Conservation (phyloP, 53 echinoderm and acorn worm genomes). For the Luidia sarsii region DNA sequence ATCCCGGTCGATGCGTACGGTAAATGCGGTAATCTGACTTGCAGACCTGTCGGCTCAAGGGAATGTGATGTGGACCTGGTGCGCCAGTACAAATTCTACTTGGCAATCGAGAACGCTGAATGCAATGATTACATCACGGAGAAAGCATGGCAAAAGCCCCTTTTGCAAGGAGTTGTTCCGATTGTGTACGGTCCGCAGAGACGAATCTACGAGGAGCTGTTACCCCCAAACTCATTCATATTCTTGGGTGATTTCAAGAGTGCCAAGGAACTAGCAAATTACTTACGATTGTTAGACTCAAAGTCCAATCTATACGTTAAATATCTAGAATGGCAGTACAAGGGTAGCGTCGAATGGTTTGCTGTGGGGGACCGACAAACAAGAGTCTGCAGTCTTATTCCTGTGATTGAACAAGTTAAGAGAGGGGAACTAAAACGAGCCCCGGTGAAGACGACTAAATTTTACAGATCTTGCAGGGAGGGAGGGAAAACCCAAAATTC, state of each 20-base stretch:
- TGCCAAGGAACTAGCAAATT: neutral
- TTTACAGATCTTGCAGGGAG: neutral
- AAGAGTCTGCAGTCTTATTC: neutral
- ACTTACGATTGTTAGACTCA: neutral
- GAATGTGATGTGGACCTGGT: slow-evolving; percentile 27
- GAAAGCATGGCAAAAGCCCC: neutral
- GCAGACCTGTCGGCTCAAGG: slow-evolving; percentile 1
- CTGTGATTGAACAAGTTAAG: neutral
- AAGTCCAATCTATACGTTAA: neutral
- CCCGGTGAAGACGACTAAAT: neutral
- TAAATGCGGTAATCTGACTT: slow-evolving; percentile 33
- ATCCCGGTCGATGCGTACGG: slow-evolving; percentile 54
- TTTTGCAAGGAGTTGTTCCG: neutral
- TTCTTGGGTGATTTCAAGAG: neutral
- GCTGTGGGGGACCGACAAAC: neutral
- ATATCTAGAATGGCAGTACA: neutral
- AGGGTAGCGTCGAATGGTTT: neutral
- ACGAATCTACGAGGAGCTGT: neutral
- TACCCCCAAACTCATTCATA: neutral
- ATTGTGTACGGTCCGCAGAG: neutral
- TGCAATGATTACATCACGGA: slow-evolving; percentile 66
- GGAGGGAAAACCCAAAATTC: no score
- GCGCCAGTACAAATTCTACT: slow-evolving; percentile 41
- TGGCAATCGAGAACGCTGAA: slow-evolving; percentile 45
- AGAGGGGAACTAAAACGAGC: neutral